Percentiles rank a stretch among this genome's conserved stretches.
phyloP scores from a whole-genome alignment of 2,888 invertebrate species.

The Amaurobius ferox region DNA sequence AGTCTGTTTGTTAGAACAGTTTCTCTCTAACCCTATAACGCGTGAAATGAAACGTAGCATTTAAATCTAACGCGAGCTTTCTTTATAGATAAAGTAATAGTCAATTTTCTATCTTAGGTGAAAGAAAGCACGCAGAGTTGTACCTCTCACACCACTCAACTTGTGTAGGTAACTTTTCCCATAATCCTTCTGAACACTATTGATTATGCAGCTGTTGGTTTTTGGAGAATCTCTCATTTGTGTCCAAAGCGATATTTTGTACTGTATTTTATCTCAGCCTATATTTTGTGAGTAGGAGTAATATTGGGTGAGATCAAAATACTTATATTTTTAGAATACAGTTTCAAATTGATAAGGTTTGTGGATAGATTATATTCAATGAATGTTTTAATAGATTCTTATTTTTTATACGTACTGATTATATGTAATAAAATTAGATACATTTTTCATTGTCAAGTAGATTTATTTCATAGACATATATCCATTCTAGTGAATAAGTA shows the following conservation, averaged over 20 bases:
- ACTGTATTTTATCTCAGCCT: constrained; percentile 46
- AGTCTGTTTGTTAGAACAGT: too few relatives aligned
- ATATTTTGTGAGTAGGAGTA: constrained; percentile 5
- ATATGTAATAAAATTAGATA: constrained; percentile 38
- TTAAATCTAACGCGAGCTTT: neutral
- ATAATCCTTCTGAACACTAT: neutral
- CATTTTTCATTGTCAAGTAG: constrained; percentile 18
- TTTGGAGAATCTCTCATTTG: constrained; percentile 34
- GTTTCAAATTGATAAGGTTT: neutral
- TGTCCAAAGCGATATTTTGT: constrained; percentile 61
- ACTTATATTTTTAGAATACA: constrained; percentile 55
- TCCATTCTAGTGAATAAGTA: neutral
- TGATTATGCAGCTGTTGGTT: constrained; percentile 55
- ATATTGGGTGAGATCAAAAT: constrained; percentile 30
- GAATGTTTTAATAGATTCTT: constrained; percentile 34
- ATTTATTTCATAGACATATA: neutral
- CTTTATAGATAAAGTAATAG: neutral
- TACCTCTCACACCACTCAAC: neutral
- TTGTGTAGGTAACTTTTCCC: neutral
- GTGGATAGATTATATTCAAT: constrained; percentile 20
- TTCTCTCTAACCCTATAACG: neutral
- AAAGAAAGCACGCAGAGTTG: too few relatives aligned
- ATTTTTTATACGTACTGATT: constrained; percentile 44
- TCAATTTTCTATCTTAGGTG: too few relatives aligned
- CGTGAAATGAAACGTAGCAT: neutral